Evolutionary conservation across 2,113 vertebrate genomes (phyloP), one percentile per base, ranked within the genome.

Genomic region (Trogon melanurus): DNA sequence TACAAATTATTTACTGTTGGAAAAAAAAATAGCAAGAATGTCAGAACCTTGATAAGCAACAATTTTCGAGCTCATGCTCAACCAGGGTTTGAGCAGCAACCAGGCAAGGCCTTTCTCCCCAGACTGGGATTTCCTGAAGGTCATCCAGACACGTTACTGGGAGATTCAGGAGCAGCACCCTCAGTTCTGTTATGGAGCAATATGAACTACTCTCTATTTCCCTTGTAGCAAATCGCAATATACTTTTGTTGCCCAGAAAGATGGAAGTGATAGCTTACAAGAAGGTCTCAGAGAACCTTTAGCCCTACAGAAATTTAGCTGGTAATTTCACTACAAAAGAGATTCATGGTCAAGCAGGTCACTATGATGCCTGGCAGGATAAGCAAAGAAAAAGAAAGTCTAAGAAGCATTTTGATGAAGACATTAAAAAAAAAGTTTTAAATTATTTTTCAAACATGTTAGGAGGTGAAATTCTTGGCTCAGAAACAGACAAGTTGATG

Each of bases 131-230:
- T 93, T 93, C 9, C 1, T 83, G 79, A 83, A 85, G 75, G 82
- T 91, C 79, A 91, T 86, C 92, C 91, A 94, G 93, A 88, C 70
- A 51, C 78, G 85, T 74, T 86, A 73, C 44, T 56, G 76, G 27
- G 20, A 89, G 48, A 82, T 86, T 67, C 51, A 51, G 65, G 76
- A 74, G 48, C 65, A 92, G 53, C 32, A 71, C 36, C 23, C 54
- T 60, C 34, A 88, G 32, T 11, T 85, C 65, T 48, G 5, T 25
- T 54, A 79, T 6, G 22, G 16, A 91, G 36, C 60, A 84, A 72
- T 34, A 30, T 70, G 53, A 92, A 85, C 36, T 90, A n/a, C 27
- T 73, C 57, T 69, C 34, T 60, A 8, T 32, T 89, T 79, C 81
- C 70, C 61, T 70, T 30, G 36, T 44, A 79, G 64, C 41, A 89